Percentiles rank a stretch among this genome's conserved stretches.
phyloP scores from a whole-genome alignment of 2,888 invertebrate genomes.

The Azorinus chamasolen region DNA sequence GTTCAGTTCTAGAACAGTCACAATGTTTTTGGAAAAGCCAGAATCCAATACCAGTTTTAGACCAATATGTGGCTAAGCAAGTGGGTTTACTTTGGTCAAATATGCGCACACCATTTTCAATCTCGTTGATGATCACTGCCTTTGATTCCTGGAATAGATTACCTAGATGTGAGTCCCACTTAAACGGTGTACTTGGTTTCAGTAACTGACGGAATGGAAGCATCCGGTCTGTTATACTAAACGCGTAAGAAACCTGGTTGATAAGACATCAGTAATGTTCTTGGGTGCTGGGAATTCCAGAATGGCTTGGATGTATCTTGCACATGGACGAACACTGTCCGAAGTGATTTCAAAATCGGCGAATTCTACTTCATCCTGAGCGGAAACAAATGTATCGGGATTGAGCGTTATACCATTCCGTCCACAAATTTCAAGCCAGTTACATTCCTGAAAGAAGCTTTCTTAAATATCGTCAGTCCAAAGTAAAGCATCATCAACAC shows the following conservation, averaged over 20 bases:
- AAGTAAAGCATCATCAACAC: conserved; percentile 45
- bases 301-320: conserved; percentile 48
- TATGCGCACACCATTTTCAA: conserved; percentile 68
- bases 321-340: conserved; percentile 57
- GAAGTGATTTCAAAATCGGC: conserved; percentile 67
- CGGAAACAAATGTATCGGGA: conserved; percentile 66
- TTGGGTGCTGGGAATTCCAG: conserved; percentile 64
- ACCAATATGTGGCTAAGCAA: conserved; percentile 75
- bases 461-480: conserved; percentile 40
- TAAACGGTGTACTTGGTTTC: conserved; percentile 44
- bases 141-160: conserved; percentile 34
- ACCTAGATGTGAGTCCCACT: conserved; percentile 28
- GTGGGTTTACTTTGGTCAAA: conserved; percentile 68
- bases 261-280: conserved; percentile 68
- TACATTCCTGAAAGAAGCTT: conserved; percentile 58
- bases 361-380: conserved; percentile 61
- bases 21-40: conserved; percentile 70
- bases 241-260: conserved; percentile 69
- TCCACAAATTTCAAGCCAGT: conserved; percentile 67
- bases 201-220: conserved; percentile 41
- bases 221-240: conserved; percentile 43
- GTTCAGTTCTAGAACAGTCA: conserved; percentile 23
- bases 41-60: conserved; percentile 62
- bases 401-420: conserved; percentile 65
- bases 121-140: conserved; percentile 52